Evolutionary conservation across 2,888 invertebrate species (phyloP), one percentile per base, ranked within the genome.

Genomic region (Stegophylla sp.): DNA sequence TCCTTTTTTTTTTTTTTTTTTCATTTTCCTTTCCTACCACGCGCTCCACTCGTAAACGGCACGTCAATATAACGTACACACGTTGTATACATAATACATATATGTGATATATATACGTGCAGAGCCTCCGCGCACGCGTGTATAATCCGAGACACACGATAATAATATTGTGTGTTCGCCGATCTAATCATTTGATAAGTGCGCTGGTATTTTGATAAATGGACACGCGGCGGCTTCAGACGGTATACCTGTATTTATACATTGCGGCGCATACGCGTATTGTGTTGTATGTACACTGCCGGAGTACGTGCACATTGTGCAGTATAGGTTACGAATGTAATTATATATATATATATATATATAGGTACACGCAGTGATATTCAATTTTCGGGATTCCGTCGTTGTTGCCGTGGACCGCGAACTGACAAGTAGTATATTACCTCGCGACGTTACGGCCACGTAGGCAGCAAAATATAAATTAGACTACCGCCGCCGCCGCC

Each of bases 121-220:
- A 34, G 34, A 7, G 34, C 34, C 34, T 34, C 28, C 28, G 28
- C 41, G 41, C n/a, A 45, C 28, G 20, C 26, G 26, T 28, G 23
- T 77, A 67, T 69, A 79, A 79, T 71, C 63, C 61, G 79, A 79
- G n/a, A n/a, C n/a, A n/a, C 71, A 71, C 41, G 79, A 71, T 79
- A 79, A 71, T 71, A 79, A 71, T 61, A 79, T 79, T 71, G 45
- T 71, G 45, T 71, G 79, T 71, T 79, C 71, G 79, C 79, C 79
- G 79, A 79, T 79, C 79, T 71, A 79, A 79, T 79, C 69, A 71
- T 61, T 71, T 71, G 79, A 79, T 79, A 79, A 79, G 75, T 66
- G 53, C n/a, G 41, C 66, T 26, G 53, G 64, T 59, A 51, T 76
- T 79, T 79, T 79, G 79, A 79, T 79, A 79, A 79, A 79, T 79